A percentile compares a stretch with the other conserved stretches of the same genome.
phyloP scores from a whole-genome alignment of 2,888 invertebrate genomes.

The Morpho helenor region DNA sequence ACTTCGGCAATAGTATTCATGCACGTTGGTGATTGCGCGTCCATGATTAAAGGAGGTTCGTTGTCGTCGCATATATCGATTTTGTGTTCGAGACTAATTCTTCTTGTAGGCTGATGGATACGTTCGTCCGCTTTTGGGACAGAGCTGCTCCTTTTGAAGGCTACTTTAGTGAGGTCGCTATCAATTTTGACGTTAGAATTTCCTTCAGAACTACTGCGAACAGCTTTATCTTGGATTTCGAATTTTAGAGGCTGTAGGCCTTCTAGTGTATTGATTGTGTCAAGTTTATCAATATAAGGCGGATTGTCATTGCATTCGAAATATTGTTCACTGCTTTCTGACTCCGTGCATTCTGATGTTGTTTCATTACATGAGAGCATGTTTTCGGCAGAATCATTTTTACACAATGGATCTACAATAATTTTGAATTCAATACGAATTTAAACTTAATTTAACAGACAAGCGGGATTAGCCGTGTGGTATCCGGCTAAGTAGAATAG shows the following conservation, averaged over 20 bases:
- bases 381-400: conserved; percentile 72
- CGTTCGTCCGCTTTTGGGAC: conserved; percentile 67
- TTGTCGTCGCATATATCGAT: conserved; percentile 73
- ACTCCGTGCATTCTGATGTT: conserved; percentile 74
- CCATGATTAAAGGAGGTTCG: conserved; percentile 71
- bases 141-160: conserved; percentile 65
- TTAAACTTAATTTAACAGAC: too few relatives aligned
- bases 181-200: conserved; percentile 56
- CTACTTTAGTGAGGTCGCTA: conserved; percentile 59
- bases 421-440: background rate
- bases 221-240: conserved; percentile 53
- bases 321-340: conserved; percentile 74
- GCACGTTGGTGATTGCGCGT: conserved; percentile 65
- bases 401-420: conserved; percentile 61
- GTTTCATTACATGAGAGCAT: conserved; percentile 74
- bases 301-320: conserved; percentile 69
- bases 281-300: conserved; percentile 53
- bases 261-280: conserved; percentile 46
- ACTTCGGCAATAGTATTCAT: conserved; percentile 73
- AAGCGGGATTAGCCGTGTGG: too few relatives aligned
- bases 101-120: conserved; percentile 48
- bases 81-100: conserved; percentile 71
- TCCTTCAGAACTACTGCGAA: conserved; percentile 36
- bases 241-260: conserved; percentile 48
- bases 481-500: too few relatives aligned